phyloP scores from a whole-genome alignment of 2,888 invertebrate genomes.

The Ellobium chinense region DNA sequence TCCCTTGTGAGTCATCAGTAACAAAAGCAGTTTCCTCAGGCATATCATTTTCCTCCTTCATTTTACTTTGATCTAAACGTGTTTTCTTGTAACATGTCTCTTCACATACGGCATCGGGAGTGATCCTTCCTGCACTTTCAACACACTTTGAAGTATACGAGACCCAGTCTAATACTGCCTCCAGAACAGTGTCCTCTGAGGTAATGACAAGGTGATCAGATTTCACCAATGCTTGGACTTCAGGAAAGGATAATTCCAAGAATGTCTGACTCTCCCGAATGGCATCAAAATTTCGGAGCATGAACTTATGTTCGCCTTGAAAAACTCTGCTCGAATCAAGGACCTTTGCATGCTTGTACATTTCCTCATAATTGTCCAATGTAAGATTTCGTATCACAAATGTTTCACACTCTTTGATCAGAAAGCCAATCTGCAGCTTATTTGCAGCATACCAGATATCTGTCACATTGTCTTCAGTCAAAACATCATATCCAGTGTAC shows the following conservation, averaged over 20 bases:
- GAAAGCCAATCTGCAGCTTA: background rate
- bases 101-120: no score
- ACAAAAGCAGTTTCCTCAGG: no score
- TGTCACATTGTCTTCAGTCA: slow-evolving; percentile 1
- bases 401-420: background rate
- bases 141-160: background rate
- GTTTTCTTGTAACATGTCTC: no score
- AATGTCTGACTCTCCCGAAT: background rate
- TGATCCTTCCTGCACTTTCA: no score
- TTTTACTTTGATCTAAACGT: no score
- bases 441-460: background rate
- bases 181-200: background rate
- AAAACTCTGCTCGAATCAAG: background rate
- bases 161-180: background rate
- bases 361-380: background rate
- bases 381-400: background rate
- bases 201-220: background rate
- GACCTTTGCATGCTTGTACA: background rate
- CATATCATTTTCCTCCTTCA: no score
- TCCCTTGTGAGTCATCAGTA: no score
- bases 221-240: background rate
- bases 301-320: background rate
- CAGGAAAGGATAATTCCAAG: background rate
- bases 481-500: background rate
- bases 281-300: background rate